These are phyloP conservation scores for Yponomeuta cagnagella DNA, from an alignment of 2,888 invertebrate genomes.

Conservation along the genomic window DNA sequence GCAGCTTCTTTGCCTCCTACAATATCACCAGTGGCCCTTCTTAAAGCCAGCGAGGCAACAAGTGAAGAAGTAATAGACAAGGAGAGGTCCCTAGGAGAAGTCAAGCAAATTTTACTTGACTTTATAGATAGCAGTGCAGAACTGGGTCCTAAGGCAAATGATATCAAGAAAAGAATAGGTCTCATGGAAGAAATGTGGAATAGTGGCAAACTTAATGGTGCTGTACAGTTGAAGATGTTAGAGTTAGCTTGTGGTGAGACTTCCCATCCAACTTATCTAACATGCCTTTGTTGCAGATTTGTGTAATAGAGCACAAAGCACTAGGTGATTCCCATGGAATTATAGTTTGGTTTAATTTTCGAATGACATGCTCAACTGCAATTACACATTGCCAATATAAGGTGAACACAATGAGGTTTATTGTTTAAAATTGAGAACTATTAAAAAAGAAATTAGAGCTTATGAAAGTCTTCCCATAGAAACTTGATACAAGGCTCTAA, in stretches of 20 bases:
- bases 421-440: too few relatives aligned
- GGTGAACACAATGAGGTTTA: too few relatives aligned
- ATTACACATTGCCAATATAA: too few relatives aligned
- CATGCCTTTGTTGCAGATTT: too few relatives aligned
- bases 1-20: constrained; percentile 24
- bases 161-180: constrained; percentile 70
- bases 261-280: neutral
- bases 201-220: constrained; percentile 68
- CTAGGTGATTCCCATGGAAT: too few relatives aligned
- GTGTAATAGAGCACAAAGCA: too few relatives aligned
- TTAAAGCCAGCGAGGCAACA: constrained; percentile 20
- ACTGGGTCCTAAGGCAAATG: constrained; percentile 60
- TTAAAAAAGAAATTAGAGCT: too few relatives aligned
- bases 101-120: constrained; percentile 45
- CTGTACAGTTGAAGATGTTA: constrained; percentile 63
- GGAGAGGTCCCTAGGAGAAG: constrained; percentile 46
- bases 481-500: too few relatives aligned
- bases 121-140: constrained; percentile 53
- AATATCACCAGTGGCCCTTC: constrained; percentile 24
- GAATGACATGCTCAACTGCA: too few relatives aligned
- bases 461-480: too few relatives aligned
- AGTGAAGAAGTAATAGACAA: constrained; percentile 36
- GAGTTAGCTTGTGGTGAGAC: constrained; percentile 72
- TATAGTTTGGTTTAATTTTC: too few relatives aligned
- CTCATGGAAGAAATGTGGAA: constrained; percentile 76